Percentiles rank a stretch among this genome's conserved stretches.
These are phyloP conservation scores for Chionis minor DNA, from an alignment of 2,113 vertebrate species.

Conservation along the genomic window DNA sequence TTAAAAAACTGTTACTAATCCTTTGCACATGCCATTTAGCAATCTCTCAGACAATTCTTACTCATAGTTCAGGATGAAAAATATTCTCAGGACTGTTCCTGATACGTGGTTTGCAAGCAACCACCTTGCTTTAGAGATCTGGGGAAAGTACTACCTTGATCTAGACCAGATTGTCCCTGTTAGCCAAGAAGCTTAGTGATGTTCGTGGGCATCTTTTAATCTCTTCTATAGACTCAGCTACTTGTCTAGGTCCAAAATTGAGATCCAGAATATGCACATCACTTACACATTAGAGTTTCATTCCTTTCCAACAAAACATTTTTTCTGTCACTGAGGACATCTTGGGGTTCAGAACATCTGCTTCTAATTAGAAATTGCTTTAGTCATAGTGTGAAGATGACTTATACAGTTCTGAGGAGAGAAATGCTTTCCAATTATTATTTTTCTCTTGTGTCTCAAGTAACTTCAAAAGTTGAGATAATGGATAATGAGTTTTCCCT, in stretches of 20 bases:
- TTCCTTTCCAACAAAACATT: fast-evolving
- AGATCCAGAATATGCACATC: background rate
- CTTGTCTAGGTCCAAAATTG: background rate
- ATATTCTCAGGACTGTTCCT: background rate
- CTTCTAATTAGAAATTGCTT: background rate
- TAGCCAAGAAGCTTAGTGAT: background rate
- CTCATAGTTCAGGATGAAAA: background rate
- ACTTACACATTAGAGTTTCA: background rate
- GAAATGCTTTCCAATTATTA: background rate
- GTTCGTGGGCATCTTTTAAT: background rate
- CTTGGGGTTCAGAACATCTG: background rate
- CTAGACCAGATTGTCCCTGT: background rate
- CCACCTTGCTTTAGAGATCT: background rate
- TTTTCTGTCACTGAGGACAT: background rate
- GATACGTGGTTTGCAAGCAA: background rate
- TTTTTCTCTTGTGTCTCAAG: background rate
- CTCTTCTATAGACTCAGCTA: background rate
- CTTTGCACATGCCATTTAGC: background rate
- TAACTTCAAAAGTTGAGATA: background rate
- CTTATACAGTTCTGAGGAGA: background rate
- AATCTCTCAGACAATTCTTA: background rate
- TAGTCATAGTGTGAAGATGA: background rate
- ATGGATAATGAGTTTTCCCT: background rate
- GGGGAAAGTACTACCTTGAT: background rate
- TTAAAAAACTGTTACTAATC: background rate